phyloP scores from a whole-genome alignment of 2,888 invertebrate genomes.

The Matsumyia berberina region DNA sequence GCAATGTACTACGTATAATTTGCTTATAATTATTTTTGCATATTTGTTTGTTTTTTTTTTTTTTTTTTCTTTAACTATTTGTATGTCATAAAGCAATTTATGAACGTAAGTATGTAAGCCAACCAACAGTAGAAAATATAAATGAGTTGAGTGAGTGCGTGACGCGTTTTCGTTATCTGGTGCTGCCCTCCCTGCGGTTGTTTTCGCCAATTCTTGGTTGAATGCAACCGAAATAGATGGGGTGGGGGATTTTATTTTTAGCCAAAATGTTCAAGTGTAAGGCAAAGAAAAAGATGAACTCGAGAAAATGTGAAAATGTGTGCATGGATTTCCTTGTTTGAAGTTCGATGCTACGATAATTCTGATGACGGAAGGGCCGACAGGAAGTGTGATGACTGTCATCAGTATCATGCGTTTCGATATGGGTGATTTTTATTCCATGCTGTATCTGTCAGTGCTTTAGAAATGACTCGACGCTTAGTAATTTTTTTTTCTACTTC shows the following conservation, averaged over 20 bases:
- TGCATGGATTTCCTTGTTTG: background rate
- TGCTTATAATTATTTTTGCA: constrained; percentile 44
- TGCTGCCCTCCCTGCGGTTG: background rate
- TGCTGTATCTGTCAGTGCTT: too few species aligned
- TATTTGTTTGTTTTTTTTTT: too few species aligned
- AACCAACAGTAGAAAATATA: constrained; percentile 25
- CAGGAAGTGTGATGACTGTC: constrained; percentile 6
- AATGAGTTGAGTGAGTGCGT: constrained; percentile 53
- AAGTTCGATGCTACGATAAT: constrained; percentile 23
- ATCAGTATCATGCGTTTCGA: background rate
- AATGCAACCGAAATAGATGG: constrained; percentile 61
- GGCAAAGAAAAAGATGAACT: constrained; percentile 12
- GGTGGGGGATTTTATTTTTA: constrained; percentile 55
- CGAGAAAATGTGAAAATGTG: too few species aligned
- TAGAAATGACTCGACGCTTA: too few species aligned
- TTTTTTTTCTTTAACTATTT: constrained; percentile 42
- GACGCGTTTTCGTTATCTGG: constrained; percentile 21
- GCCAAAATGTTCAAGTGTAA: constrained; percentile 55
- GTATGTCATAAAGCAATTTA: constrained; percentile 63
- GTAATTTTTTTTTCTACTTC: too few species aligned
- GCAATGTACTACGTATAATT: constrained; percentile 37
- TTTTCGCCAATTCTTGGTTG: constrained; percentile 22
- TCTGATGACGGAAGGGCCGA: constrained; percentile 6
- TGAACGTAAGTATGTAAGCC: constrained; percentile 37
- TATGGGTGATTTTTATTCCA: background rate